These are phyloP conservation scores for Drosophila truncata DNA, from an alignment of 1,140 invertebrate genomes.

Conservation along the genomic window DNA sequence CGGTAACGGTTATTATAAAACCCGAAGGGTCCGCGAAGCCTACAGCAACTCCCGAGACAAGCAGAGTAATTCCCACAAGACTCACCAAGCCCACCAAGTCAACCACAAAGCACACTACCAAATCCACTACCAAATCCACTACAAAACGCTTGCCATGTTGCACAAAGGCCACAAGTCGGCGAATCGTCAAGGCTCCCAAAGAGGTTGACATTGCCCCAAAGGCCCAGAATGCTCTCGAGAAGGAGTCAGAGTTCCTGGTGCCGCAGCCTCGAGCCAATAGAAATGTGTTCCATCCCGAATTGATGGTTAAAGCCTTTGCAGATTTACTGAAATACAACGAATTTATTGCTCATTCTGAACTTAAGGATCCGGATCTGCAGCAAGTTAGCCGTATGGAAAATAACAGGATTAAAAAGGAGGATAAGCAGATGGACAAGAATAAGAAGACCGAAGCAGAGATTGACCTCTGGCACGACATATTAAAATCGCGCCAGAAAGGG, in stretches of 20 bases:
- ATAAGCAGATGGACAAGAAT: not conserved
- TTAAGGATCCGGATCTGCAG: not conserved
- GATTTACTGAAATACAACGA: conserved; percentile 39
- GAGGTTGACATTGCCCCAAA: conserved; percentile 9
- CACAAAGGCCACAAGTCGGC: conserved; percentile 6
- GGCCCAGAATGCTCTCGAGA: not conserved
- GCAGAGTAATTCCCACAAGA: not conserved
- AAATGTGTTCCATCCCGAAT: conserved; percentile 21
- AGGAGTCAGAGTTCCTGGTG: not conserved
- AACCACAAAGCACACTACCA: not conserved
- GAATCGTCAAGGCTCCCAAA: not conserved
- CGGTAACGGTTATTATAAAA: conserved; percentile 26
- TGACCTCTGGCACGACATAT: conserved; percentile 3
- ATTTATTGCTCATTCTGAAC: not conserved
- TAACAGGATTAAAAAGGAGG: not conserved
- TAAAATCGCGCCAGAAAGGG: not conserved
- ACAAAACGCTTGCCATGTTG: conserved; percentile 47
- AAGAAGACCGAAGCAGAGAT: not conserved
- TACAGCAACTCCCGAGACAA: not conserved
- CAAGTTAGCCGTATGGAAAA: not conserved
- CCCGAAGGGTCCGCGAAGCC: conserved; percentile 3
- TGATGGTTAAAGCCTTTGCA: conserved; percentile 36
- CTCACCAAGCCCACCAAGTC: conserved; percentile 1
- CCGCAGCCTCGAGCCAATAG: not conserved
- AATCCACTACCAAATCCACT: conserved; percentile 2